Evolutionary conservation across 2,797 vertebrate species (phyloP).

Genomic region (Pangasius mekongensis): DNA sequence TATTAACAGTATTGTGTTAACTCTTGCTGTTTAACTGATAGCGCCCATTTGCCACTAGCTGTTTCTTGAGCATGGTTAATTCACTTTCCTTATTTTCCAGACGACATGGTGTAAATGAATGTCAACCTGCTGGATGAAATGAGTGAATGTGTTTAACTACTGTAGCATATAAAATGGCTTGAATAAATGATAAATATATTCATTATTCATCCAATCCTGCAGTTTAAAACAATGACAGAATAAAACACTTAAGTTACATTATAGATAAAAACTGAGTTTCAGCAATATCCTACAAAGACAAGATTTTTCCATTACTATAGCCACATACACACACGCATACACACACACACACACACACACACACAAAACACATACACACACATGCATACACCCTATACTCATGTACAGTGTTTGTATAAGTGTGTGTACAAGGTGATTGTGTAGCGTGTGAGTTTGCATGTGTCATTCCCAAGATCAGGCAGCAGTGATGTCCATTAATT

Average conservation of each 20-base stretch:
- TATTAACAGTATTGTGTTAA: not conserved
- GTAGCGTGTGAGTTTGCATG: too few species aligned
- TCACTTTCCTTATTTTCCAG: not conserved
- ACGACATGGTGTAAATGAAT: not conserved
- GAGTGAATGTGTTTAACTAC: not conserved
- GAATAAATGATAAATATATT: constrained; percentile 3
- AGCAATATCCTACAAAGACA: constrained; percentile 1
- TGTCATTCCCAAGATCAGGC: too few species aligned
- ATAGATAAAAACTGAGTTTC: not conserved
- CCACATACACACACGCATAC: not conserved
- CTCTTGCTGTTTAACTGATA: not conserved
- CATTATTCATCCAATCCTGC: constrained; percentile 1
- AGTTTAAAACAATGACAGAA: constrained; percentile 10
- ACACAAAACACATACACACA: not conserved
- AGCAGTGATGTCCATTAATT: too few species aligned
- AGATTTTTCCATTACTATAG: constrained; percentile 1
- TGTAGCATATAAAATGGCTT: not conserved
- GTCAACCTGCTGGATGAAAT: not conserved
- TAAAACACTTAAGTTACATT: constrained; percentile 7
- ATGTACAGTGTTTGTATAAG: too few species aligned
- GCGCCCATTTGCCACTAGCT: not conserved
- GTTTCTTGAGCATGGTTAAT: not conserved
- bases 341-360: not conserved
- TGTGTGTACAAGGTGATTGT: too few species aligned
- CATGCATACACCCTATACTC: not conserved